A percentile compares a stretch with the other conserved stretches of the same genome.
phyloP scores from a whole-genome alignment of 2,113 vertebrate genomes.

The Peromyscus californicus region DNA sequence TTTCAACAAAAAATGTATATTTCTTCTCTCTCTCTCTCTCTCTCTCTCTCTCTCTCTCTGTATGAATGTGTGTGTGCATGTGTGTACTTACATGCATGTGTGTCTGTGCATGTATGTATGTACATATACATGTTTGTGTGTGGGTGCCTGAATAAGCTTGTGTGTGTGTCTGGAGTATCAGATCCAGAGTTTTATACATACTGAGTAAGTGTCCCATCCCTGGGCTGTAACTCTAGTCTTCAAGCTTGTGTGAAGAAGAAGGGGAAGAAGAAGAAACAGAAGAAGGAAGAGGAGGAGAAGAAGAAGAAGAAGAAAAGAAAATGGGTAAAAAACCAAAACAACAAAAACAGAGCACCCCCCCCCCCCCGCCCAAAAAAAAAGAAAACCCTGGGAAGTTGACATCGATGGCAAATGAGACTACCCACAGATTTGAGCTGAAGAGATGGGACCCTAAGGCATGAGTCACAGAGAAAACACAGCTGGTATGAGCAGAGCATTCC shows the following conservation, averaged over 20 bases:
- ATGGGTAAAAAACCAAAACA: background rate
- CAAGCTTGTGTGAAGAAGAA: background rate
- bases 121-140: background rate
- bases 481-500: constrained; percentile 77
- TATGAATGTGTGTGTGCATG: background rate
- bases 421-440: background rate
- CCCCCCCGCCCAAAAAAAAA: background rate
- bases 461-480: constrained; percentile 78
- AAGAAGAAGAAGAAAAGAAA: background rate
- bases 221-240: background rate
- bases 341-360: background rate
- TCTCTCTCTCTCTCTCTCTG: too few species aligned
- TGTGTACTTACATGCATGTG: background rate
- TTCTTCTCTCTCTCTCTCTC: too few species aligned
- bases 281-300: too few species aligned
- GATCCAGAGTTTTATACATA: background rate
- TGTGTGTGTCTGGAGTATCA: background rate
- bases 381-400: background rate
- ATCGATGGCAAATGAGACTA: constrained; percentile 24
- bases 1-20: background rate
- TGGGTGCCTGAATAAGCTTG: background rate
- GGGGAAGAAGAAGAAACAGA: rapidly evolving
- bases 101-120: background rate
- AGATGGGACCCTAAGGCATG: constrained; percentile 63
- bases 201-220: background rate